Base-by-base conservation (phyloP, 2,797 vertebrate species). In the Esox masquinongy region DNA sequence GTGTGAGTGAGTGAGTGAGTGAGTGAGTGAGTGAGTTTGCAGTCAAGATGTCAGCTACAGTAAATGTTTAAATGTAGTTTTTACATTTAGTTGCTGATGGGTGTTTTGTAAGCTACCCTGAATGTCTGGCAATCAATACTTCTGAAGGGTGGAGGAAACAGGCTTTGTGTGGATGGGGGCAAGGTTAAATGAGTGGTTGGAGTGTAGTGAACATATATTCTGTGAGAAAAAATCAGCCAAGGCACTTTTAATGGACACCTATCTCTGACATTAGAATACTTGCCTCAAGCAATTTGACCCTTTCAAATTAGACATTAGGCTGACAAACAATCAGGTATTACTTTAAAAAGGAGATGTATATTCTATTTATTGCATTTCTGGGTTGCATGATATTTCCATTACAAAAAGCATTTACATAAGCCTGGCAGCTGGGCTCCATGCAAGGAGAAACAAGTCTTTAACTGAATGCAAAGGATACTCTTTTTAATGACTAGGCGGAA, bases 381-480 rank as follows among this genome's bases (percentile, higher is more conserved):
- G 79, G 83, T 70, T 80, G 73, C 77, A 78, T 81, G 71, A 75
- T 61, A 70, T 78, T 80, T 68, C 72, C 86, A 53, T 74, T 78
- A 79, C 82, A 81, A 69, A 19, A 26, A 64, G 47, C 76, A 88
- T 91, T 93, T 88, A 84, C 89, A 88, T 91, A 90, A 82, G 80
- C 82, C 83, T 87, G 82, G 81, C 87, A 84, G 85, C 72, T 74
- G 79, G 83, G 82, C 71, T 63, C 19, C 1, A 36, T 31, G 16
- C 77, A 81, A 82, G 67, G 80, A 75, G 77, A 75, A 77, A 91
- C 90, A 80, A 83, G 79, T 88, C 88, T 90, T 91, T 89, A 92
- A 92, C 89, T 82, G 87, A 83, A 79, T 85, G 79, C 88, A 89
- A 91, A 90, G 88, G 85, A 77, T 59, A 82, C 78, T 79, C 78